Conservation (phyloP, 2,888 invertebrate genomes). For the Noctua comes region DNA sequence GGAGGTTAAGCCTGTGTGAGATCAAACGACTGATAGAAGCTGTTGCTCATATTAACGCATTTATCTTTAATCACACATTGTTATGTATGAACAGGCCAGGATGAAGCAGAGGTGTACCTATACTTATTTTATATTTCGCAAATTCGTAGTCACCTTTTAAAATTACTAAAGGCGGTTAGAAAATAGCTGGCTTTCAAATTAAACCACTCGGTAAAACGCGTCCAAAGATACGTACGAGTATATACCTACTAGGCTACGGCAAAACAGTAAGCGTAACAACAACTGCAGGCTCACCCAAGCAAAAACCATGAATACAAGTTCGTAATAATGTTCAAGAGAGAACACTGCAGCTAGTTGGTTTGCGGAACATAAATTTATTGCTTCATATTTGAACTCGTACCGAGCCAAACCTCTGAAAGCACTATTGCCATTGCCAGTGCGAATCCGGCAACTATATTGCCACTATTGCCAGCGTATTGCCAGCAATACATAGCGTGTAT, state of each 20-base stretch:
- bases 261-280: slow-evolving; percentile 4
- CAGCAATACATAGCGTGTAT: slow-evolving; percentile 42
- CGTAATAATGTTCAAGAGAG: slow-evolving; percentile 48
- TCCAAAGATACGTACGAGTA: not conserved
- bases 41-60: not conserved
- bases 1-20: not conserved
- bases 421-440: slow-evolving; percentile 41
- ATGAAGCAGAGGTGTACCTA: not conserved
- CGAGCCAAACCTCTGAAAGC: slow-evolving; percentile 55
- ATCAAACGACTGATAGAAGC: no score
- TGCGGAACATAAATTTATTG: slow-evolving; percentile 58
- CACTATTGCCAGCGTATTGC: slow-evolving; percentile 46
- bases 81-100: not conserved
- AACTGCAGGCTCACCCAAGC: slow-evolving; percentile 11
- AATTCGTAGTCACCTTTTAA: not conserved
- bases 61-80: not conserved
- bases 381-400: slow-evolving; percentile 61
- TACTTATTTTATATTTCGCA: not conserved
- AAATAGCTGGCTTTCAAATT: slow-evolving; percentile 1
- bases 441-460: slow-evolving; percentile 45
- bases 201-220: not conserved
- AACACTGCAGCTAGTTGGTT: slow-evolving; percentile 38
- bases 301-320: slow-evolving; percentile 45
- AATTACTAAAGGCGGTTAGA: not conserved
- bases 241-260: not conserved